Percentiles rank a stretch among this genome's conserved stretches.
These are phyloP conservation scores for Agrotis segetum DNA, from an alignment of 2,888 invertebrate species.

Conservation along the genomic window DNA sequence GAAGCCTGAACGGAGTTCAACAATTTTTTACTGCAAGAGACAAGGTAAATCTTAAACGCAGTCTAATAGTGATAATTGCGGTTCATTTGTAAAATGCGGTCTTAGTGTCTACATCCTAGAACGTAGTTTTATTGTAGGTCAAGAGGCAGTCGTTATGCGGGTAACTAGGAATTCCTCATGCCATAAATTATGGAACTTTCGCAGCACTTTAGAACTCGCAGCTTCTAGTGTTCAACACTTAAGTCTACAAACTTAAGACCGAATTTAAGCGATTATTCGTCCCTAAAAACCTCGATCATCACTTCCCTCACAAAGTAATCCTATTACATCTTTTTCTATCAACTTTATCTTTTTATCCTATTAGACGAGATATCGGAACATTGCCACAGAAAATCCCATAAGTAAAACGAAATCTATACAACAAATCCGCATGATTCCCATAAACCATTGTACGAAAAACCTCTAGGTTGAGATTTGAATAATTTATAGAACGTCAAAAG, in stretches of 20 bases:
- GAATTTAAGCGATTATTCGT: neutral
- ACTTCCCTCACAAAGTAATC: neutral
- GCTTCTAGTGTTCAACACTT: constrained; percentile 19
- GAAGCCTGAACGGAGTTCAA: no score
- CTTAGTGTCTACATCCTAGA: neutral
- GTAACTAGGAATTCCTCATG: constrained; percentile 24
- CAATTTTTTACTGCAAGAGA: no score
- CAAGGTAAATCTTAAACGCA: neutral
- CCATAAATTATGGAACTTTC: constrained; percentile 40
- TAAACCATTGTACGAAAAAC: constrained; percentile 33
- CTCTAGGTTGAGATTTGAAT: constrained; percentile 57
- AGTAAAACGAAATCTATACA: constrained; percentile 27
- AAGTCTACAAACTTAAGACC: constrained; percentile 4
- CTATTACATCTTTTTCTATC: constrained; percentile 3
- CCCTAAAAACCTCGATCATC: neutral
- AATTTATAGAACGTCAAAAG: constrained; percentile 66
- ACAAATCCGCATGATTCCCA: constrained; percentile 20
- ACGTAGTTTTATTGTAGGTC: constrained; percentile 18
- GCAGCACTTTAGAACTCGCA: constrained; percentile 10
- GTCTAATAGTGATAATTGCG: neutral
- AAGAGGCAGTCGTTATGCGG: constrained; percentile 22
- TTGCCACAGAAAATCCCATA: constrained; percentile 3
- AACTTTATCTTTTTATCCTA: constrained; percentile 20
- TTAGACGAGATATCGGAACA: neutral
- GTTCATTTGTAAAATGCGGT: neutral